These are phyloP conservation scores for Amblyornis subalaris DNA, from an alignment of 2,113 vertebrate species.

Conservation along the genomic window DNA sequence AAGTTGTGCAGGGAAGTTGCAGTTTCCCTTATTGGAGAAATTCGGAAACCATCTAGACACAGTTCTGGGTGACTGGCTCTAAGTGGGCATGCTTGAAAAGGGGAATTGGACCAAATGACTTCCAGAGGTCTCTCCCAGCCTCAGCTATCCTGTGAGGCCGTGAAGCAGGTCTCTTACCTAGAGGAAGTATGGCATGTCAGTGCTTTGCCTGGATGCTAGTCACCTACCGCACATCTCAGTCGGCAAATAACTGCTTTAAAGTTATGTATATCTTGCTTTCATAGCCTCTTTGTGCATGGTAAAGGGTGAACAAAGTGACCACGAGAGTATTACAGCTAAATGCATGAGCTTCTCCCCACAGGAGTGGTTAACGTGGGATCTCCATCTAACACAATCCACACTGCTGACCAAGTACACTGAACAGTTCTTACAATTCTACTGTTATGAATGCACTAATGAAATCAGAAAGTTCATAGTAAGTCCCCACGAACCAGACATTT, in stretches of 20 bases:
- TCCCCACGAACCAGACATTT: accelerated
- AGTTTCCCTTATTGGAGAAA: neutral
- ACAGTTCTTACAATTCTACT: neutral
- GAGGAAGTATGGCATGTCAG: neutral
- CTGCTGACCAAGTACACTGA: neutral
- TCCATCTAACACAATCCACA: neutral
- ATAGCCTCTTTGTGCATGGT: neutral
- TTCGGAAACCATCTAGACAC: neutral
- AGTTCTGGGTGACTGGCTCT: neutral
- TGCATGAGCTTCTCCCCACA: neutral
- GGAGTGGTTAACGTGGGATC: neutral
- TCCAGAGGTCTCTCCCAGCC: neutral
- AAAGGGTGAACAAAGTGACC: neutral
- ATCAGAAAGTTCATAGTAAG: neutral
- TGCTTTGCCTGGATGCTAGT: neutral
- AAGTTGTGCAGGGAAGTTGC: neutral
- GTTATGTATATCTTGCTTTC: neutral
- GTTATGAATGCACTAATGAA: neutral
- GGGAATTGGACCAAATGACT: neutral
- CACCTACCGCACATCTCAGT: neutral
- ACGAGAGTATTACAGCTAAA: neutral
- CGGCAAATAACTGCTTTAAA: neutral
- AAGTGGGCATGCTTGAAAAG: neutral
- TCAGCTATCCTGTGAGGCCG: neutral
- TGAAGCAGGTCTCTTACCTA: neutral